A percentile compares a stretch with the other conserved stretches of the same genome.
Evolutionary conservation across 1,140 invertebrate genomes (phyloP).

Genomic region (Acromyrmex charruanus): DNA sequence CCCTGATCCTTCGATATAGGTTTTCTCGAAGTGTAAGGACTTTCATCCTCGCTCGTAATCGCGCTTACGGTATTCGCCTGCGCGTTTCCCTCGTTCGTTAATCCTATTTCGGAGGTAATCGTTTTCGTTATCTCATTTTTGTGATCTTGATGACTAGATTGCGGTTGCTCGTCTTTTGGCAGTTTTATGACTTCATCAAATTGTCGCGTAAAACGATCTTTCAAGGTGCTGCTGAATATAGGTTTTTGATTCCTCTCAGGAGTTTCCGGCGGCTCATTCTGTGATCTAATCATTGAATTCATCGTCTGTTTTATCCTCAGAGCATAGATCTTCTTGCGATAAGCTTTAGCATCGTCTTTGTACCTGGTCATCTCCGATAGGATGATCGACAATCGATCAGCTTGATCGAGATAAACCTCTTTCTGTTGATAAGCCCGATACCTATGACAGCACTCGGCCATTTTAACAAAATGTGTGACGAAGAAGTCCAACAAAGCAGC

Average conservation of each 20-base stretch:
- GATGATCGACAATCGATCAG: conserved; percentile 89
- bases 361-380: conserved; percentile 87
- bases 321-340: conserved; percentile 84
- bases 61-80: neutral
- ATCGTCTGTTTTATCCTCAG: conserved; percentile 80
- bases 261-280: conserved; percentile 73
- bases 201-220: conserved; percentile 71
- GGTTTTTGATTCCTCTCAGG: conserved; percentile 79
- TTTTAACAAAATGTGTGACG: conserved; percentile 90
- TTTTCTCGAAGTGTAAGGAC: neutral
- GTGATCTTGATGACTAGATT: neutral
- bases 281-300: conserved; percentile 12
- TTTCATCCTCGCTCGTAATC: neutral
- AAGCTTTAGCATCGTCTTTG: conserved; percentile 85
- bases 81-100: neutral
- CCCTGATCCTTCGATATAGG: neutral
- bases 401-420: conserved; percentile 90
- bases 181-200: neutral
- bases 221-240: conserved; percentile 71
- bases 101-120: conserved; percentile 45
- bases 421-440: conserved; percentile 88
- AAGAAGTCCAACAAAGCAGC: conserved; percentile 90
- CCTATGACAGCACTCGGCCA: conserved; percentile 88
- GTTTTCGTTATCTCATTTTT: conserved; percentile 36
- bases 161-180: conserved; percentile 6